phyloP scores from a whole-genome alignment of 2,888 invertebrate species.

The Chrysomela aeneicollis region DNA sequence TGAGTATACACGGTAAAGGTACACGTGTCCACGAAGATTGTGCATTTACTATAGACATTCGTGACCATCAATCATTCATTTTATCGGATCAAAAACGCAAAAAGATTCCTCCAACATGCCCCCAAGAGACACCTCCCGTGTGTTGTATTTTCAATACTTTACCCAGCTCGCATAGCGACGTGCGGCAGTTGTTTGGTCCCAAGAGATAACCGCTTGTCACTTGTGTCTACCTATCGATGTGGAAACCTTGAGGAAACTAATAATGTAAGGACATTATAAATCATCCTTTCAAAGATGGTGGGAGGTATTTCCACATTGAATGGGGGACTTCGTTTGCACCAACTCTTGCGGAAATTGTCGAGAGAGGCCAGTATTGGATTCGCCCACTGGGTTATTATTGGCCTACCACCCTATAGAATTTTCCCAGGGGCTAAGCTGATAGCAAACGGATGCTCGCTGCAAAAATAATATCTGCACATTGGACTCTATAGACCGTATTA shows the following conservation, averaged over 20 bases:
- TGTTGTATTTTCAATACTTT: neutral
- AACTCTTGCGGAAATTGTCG: neutral
- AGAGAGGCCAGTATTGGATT: neutral
- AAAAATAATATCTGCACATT: too few relatives aligned
- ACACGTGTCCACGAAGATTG: neutral
- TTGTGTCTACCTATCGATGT: slow-evolving; percentile 49
- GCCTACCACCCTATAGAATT: too few relatives aligned
- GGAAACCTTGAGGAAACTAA: slow-evolving; percentile 47
- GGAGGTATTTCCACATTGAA: neutral
- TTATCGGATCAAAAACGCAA: neutral
- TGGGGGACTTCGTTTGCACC: neutral
- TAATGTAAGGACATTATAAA: slow-evolving; percentile 40
- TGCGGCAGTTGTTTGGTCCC: slow-evolving; percentile 46
- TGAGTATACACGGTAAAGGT: too few relatives aligned
- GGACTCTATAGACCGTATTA: too few relatives aligned
- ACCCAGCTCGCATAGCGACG: neutral
- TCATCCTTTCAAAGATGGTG: slow-evolving; percentile 3
- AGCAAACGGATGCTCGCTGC: too few relatives aligned
- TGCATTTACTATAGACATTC: neutral
- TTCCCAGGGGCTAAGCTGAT: too few relatives aligned
- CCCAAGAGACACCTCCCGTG: neutral
- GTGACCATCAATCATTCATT: neutral
- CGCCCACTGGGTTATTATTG: neutral
- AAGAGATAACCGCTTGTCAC: slow-evolving; percentile 50
- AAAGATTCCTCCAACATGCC: neutral